phyloP scores from a whole-genome alignment of 2,888 invertebrate species.

The Harpalus rubripes region DNA sequence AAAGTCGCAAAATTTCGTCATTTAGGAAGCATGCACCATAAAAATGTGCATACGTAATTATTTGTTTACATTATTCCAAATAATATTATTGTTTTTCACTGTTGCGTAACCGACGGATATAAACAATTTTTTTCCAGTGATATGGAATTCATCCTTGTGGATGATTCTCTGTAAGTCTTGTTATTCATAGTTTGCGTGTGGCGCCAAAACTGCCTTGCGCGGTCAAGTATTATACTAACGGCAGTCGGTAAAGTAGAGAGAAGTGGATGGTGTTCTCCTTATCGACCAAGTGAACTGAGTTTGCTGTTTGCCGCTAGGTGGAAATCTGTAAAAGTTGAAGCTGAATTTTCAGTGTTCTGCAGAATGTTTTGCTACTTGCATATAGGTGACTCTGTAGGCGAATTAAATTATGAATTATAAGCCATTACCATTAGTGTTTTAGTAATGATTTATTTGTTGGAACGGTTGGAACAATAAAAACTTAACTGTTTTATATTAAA shows the following conservation, averaged over 20 bases:
- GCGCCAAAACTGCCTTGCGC: not conserved
- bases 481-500: not conserved
- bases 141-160: slow-evolving; percentile 20
- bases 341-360: not conserved
- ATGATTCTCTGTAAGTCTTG: not conserved
- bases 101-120: slow-evolving; percentile 14
- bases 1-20: not conserved
- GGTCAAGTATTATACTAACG: not conserved
- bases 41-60: slow-evolving; percentile 27
- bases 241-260: slow-evolving; percentile 19
- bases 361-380: not conserved
- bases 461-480: not conserved
- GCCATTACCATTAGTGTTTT: not conserved
- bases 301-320: not conserved
- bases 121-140: slow-evolving; percentile 25
- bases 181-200: not conserved
- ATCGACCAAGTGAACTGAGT: slow-evolving; percentile 11
- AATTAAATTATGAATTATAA: not conserved
- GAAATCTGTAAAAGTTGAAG: not conserved
- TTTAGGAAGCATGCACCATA: not conserved
- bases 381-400: not conserved
- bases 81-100: not conserved
- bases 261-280: not conserved
- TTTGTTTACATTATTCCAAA: slow-evolving; percentile 8
- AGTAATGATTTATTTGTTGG: no score